Evolutionary conservation across 2,797 vertebrate genomes (phyloP).

Genomic region (Pipistrellus pipistrellus): DNA sequence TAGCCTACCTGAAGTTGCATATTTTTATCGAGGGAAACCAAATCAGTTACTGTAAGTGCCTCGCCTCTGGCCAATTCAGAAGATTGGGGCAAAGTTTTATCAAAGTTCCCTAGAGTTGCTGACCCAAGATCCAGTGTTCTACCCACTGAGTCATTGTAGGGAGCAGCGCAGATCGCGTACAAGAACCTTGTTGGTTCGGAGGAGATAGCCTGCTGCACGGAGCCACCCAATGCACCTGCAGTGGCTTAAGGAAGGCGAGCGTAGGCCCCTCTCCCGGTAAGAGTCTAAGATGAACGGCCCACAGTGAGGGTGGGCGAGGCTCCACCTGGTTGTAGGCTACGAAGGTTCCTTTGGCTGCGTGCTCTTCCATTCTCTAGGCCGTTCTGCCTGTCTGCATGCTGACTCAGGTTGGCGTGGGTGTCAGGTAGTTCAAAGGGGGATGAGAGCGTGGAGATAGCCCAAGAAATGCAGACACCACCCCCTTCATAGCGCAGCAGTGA

Average conservation of each 20-base stretch:
- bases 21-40: conserved; percentile 66
- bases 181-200: neutral
- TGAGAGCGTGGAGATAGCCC: neutral
- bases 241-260: neutral
- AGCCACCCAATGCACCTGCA: neutral
- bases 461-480: neutral
- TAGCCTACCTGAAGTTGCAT: neutral
- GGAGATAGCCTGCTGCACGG: neutral
- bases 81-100: conserved; percentile 70
- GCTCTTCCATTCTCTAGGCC: neutral
- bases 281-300: neutral
- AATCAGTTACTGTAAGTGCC: conserved; percentile 47
- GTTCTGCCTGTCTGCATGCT: neutral
- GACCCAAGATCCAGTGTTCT: conserved; percentile 12
- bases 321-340: neutral
- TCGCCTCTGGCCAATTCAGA: conserved; percentile 62
- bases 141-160: neutral
- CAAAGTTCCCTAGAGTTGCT: conserved; percentile 46
- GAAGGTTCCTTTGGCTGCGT: neutral
- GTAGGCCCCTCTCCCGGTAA: neutral
- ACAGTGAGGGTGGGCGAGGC: neutral
- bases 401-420: neutral
- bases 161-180: neutral
- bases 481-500: neutral
- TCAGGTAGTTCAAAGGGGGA: neutral